Base-by-base conservation (phyloP, 2,113 vertebrate genomes). In the Lasiurus cinereus region DNA sequence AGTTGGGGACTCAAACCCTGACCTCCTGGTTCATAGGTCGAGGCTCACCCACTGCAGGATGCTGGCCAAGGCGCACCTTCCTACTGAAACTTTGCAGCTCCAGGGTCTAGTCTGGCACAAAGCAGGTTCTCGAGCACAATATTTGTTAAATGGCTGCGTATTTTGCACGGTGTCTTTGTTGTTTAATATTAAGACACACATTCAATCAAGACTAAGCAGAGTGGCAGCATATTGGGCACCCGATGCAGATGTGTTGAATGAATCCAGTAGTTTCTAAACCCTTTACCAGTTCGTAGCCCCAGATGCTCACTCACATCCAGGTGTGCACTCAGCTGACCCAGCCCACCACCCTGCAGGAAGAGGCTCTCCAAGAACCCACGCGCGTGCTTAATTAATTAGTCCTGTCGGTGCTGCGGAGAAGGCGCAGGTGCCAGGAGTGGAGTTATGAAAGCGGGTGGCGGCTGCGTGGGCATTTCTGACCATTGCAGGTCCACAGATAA, bases 361-460 rank as follows among this genome's bases (percentile, higher is more conserved):
- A 48, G 27, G 50, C 64, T 89, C 39, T 62, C n/a, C 50, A 50
- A 11, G 54, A 69, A 82, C 3, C 6, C 18, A 24, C 14, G 8
- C 16, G 15, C 15, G 43, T 5, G 8, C 66, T 78, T 33, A 83
- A 72, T 83, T 67, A 77, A 72, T 83, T 67, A 82, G 78, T 69
- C 59, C 62, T 69, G 54, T 46, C 64, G 33, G 59, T 69, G 89
- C 18, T 87, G 24, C n/a, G 77, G 39, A 43, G 43, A 67, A 39
- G 39, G 90, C 83, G 56, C 0, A 43, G 48, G 43, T 77, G 92
- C 94, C 74, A 59, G 88, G 56, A 21, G 39, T 39, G 83, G 91
- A 78, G 74, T 93, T 83, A 93, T 9, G n/a, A 83, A 83, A 31
- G 70, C 50, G 73, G 93, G 79, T 72, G 88, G 82, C 70, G 76